Conservation (phyloP, 2,113 vertebrate species). For the Cebidichthys violaceus region DNA sequence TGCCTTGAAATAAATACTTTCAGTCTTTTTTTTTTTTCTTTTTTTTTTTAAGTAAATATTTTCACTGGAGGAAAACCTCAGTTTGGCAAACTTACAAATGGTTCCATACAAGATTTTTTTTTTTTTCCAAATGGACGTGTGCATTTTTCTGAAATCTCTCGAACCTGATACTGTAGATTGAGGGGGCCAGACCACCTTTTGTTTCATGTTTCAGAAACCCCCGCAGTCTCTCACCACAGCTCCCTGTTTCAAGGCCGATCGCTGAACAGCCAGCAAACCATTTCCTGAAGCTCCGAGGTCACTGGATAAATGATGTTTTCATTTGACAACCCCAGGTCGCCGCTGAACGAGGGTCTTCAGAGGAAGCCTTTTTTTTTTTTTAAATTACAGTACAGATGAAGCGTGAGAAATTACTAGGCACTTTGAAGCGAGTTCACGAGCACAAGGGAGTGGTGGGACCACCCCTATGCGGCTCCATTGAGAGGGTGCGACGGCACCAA, state of each 20-base stretch:
- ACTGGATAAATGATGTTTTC: slow-evolving; percentile 80
- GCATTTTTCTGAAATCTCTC: slow-evolving; percentile 78
- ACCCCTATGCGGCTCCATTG: slow-evolving; percentile 63
- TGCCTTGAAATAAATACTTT: slow-evolving; percentile 80
- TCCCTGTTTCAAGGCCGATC: slow-evolving; percentile 78
- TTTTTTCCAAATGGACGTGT: slow-evolving; percentile 79
- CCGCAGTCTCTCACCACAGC: slow-evolving; percentile 62
- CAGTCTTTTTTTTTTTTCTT: slow-evolving; percentile 61
- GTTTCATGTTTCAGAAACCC: slow-evolving; percentile 81
- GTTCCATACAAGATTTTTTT: slow-evolving; percentile 78
- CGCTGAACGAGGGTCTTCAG: slow-evolving; percentile 68
- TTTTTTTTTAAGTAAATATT: slow-evolving; percentile 80
- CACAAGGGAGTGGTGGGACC: slow-evolving; percentile 70
- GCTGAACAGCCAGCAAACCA: slow-evolving; percentile 74
- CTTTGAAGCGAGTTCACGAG: slow-evolving; percentile 79
- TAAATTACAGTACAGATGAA: slow-evolving; percentile 81
- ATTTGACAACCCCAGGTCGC: slow-evolving; percentile 75
- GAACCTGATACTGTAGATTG: slow-evolving; percentile 79
- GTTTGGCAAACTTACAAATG: slow-evolving; percentile 77
- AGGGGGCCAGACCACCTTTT: slow-evolving; percentile 78
- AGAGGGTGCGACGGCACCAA: slow-evolving; percentile 27
- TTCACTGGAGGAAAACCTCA: slow-evolving; percentile 80
- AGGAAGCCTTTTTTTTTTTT: slow-evolving; percentile 61
- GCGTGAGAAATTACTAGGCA: slow-evolving; percentile 82
- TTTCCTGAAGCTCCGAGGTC: slow-evolving; percentile 78